phyloP scores from a whole-genome alignment of 2,797 vertebrate species.

The Silurus aristotelis region DNA sequence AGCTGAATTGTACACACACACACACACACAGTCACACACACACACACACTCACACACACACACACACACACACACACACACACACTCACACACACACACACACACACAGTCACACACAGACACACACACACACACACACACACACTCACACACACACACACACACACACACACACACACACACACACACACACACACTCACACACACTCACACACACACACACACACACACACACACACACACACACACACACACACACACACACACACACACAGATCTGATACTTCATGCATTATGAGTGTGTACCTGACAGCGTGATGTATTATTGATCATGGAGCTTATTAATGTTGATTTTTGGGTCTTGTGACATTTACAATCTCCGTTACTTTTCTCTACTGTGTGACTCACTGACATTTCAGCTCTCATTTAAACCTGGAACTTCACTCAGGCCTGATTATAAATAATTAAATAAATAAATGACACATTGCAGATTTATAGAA shows the following conservation, averaged over 20 bases:
- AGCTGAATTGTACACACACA: not conserved
- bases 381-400: conserved; percentile 50
- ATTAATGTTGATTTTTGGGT: conserved; percentile 64
- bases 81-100: conserved; percentile 8
- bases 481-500: not conserved
- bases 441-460: conserved; percentile 54
- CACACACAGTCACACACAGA: not conserved
- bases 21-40: no score
- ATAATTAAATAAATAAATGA: conserved; percentile 32
- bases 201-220: no score
- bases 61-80: not conserved
- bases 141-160: not conserved
- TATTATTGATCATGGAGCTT: conserved; percentile 62
- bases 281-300: conserved; percentile 56
- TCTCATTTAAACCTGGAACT: conserved; percentile 52
- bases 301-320: conserved; percentile 56
- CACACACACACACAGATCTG: not conserved
- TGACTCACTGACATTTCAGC: conserved; percentile 57
- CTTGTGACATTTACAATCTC: conserved; percentile 59
- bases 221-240: not conserved
- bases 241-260: not conserved
- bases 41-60: not conserved
- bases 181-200: not conserved
- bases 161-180: no score
- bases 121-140: not conserved